A percentile compares a stretch with the other conserved stretches of the same genome.
Conservation (phyloP, 2,113 vertebrate species). For the Lichenostomus cassidix region DNA sequence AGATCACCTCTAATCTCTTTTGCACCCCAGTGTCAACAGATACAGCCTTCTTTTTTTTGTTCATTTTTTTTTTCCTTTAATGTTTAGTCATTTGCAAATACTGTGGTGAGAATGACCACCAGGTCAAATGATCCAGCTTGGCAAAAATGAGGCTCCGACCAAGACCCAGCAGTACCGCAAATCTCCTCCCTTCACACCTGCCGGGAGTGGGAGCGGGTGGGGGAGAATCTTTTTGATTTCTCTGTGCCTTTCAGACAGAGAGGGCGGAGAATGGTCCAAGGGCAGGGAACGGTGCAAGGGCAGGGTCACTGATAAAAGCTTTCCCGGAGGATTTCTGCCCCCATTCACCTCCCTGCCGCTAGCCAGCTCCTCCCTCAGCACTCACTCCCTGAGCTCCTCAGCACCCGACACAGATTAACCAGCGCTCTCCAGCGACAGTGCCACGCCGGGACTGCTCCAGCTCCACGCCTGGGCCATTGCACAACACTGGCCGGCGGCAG, state of each 20-base stretch:
- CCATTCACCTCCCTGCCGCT: neutral
- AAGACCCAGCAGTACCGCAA: rapidly evolving
- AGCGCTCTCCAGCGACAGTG: rapidly evolving
- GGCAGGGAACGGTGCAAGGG: too few relatives aligned
- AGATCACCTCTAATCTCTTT: neutral
- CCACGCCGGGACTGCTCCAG: neutral
- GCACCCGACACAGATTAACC: rapidly evolving
- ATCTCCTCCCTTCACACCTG: neutral
- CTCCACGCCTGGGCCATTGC: rapidly evolving
- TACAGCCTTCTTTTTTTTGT: neutral
- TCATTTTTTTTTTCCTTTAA: neutral
- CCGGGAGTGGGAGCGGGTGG: too few relatives aligned
- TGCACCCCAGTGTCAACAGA: neutral
- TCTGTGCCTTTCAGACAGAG: neutral
- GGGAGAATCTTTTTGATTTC: too few relatives aligned
- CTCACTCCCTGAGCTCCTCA: neutral
- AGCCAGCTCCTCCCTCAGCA: neutral
- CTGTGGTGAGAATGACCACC: rapidly evolving
- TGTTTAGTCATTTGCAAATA: neutral
- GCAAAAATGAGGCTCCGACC: too few relatives aligned
- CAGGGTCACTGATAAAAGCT: neutral
- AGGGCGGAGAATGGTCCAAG: rapidly evolving
- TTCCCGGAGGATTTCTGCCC: neutral
- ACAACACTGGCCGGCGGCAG: rapidly evolving
- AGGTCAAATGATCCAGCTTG: neutral